Evolutionary conservation across 2,113 vertebrate species (phyloP).

Genomic region (Chionodraco myersi): DNA sequence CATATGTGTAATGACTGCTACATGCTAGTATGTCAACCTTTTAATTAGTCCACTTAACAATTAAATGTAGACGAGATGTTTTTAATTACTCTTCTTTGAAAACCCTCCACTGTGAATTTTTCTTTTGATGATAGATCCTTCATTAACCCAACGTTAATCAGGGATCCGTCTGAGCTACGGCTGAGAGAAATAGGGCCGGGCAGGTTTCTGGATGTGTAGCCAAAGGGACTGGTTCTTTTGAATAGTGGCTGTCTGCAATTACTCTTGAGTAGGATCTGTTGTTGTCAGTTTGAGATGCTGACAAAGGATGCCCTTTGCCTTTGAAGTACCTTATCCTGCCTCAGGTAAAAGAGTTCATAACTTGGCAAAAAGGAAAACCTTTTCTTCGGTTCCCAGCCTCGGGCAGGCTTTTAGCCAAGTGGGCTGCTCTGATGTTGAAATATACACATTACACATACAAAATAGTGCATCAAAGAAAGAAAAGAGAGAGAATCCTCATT

Average conservation of each 20-base stretch:
- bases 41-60: slow-evolving; percentile 8
- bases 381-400: slow-evolving; percentile 73
- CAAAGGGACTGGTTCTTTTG: slow-evolving; percentile 47
- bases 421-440: slow-evolving; percentile 63
- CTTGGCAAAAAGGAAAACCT: slow-evolving; percentile 74
- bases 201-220: slow-evolving; percentile 34
- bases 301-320: slow-evolving; percentile 74
- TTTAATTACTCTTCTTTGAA: background rate
- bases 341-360: slow-evolving; percentile 74
- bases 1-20: background rate
- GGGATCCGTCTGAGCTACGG: background rate
- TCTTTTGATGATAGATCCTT: background rate
- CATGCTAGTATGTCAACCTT: background rate
- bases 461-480: slow-evolving; percentile 38
- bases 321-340: slow-evolving; percentile 76
- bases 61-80: background rate
- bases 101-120: background rate
- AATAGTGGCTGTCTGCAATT: slow-evolving; percentile 60
- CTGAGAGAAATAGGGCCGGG: background rate
- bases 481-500: slow-evolving; percentile 45
- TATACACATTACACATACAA: slow-evolving; percentile 66
- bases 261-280: slow-evolving; percentile 53
- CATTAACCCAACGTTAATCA: slow-evolving; percentile 38
- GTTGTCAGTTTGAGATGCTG: slow-evolving; percentile 70
- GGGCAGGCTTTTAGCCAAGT: slow-evolving; percentile 63